Percentiles rank a stretch among this genome's conserved stretches.
Evolutionary conservation across 2,888 invertebrate genomes (phyloP).

Genomic region (Caenorhabditis wallacei): DNA sequence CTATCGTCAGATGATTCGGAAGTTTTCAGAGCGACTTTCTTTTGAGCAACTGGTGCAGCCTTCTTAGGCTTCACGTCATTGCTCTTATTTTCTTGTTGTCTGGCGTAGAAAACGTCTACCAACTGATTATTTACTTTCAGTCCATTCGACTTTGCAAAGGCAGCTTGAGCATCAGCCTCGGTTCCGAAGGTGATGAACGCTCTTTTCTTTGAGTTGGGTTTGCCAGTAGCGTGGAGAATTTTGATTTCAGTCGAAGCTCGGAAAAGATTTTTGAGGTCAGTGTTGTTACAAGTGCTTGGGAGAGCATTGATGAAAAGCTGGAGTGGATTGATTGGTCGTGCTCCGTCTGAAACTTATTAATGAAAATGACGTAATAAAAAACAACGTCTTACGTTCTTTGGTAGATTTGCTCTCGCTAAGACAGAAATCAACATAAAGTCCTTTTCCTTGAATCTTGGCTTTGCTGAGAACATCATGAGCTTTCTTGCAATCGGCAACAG

Average conservation of each 20-base stretch:
- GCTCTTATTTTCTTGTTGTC: constrained; percentile 30
- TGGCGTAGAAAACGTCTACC: constrained; percentile 69
- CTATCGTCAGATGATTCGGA: constrained; percentile 64
- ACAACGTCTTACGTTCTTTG: constrained; percentile 42
- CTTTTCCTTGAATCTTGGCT: constrained; percentile 59
- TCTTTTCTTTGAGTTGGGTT: constrained; percentile 46
- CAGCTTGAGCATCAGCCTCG: constrained; percentile 75
- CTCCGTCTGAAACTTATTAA: constrained; percentile 28
- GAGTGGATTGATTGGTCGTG: constrained; percentile 68
- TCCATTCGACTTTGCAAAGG: constrained; percentile 74
- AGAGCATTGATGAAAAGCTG: constrained; percentile 71
- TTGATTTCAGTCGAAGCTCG: constrained; percentile 62
- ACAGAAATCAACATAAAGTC: constrained; percentile 74
- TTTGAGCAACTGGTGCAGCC: constrained; percentile 8
- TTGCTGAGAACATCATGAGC: constrained; percentile 64
- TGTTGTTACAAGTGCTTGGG: constrained; percentile 29
- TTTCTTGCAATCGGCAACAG: constrained; percentile 70
- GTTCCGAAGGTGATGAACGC: constrained; percentile 73
- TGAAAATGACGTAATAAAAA: not conserved
- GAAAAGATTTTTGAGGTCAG: constrained; percentile 67
- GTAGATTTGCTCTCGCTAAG: constrained; percentile 58
- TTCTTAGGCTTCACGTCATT: constrained; percentile 52
- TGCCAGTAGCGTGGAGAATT: constrained; percentile 45
- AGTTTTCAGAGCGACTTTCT: constrained; percentile 38
- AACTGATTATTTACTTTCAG: constrained; percentile 67